phyloP scores from a whole-genome alignment of 2,888 invertebrate species.

The Drosophila hamatofila region DNA sequence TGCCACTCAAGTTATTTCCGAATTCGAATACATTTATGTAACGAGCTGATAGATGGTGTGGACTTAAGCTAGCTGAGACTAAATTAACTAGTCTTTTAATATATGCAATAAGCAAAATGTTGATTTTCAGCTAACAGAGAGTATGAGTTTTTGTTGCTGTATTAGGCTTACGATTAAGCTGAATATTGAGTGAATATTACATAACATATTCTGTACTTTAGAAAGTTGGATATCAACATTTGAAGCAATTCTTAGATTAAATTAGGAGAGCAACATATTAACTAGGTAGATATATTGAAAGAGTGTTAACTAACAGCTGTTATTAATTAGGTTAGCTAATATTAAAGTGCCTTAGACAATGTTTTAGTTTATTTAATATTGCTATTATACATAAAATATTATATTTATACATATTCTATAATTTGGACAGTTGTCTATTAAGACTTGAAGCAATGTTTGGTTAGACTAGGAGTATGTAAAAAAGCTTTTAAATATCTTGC shows the following conservation, averaged over 20 bases:
- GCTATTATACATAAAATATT: too few species aligned
- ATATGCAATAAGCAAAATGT: neutral
- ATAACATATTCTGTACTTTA: neutral
- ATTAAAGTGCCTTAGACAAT: too few species aligned
- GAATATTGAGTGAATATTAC: neutral
- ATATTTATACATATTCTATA: too few species aligned
- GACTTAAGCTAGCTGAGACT: neutral
- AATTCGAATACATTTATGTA: neutral
- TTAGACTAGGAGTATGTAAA: too few species aligned
- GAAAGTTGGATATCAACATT: neutral
- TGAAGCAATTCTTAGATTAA: too few species aligned
- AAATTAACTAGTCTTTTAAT: neutral
- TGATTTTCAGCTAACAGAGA: too few species aligned
- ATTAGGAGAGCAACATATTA: neutral
- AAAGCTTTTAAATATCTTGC: neutral
- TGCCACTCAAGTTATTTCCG: neutral
- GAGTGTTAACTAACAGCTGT: neutral
- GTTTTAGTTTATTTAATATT: too few species aligned
- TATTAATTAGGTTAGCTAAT: too few species aligned
- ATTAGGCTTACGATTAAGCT: neutral
- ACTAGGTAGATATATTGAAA: neutral
- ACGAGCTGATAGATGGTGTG: neutral
- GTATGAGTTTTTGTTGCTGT: too few species aligned
- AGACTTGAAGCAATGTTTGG: too few species aligned
- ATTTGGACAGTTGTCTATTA: too few species aligned